Evolutionary conservation across 2,797 vertebrate species (phyloP), one percentile per base, ranked within the genome.

Genomic region (Tadarida brasiliensis): DNA sequence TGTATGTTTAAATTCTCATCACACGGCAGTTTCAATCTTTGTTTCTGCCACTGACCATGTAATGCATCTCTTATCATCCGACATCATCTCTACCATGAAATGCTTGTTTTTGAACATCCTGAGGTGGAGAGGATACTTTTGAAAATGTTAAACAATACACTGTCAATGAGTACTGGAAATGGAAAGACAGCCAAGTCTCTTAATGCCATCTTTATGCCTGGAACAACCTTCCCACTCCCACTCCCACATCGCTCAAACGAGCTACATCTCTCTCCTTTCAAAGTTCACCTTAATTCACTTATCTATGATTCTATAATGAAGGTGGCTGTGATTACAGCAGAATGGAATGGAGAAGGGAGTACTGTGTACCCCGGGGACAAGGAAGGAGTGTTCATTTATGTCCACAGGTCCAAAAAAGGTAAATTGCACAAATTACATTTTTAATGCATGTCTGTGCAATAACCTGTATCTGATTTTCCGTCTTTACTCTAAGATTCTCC

Each of bases 241-340:
- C 97, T 74, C 95, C 94, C 84, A 97, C 97, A 56, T 86, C 77
- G 11, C 94, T 95, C 95, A 86, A 83, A 74, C 0, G 3, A 91
- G 80, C 77, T 87, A 39, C 56, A 16, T 67, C 24, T 68, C 95
- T 54, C 78, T 81, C 89, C 96, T 95, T 94, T 91, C 87, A 70
- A 20, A 87, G 87, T 92, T 97, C 95, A 97, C 97, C 97, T 98
- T 83, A 97, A 95, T 90, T 98, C 95, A 96, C 97, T 96, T 96
- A 90, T 82, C 90, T n/a, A 10, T 57, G 95, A 91, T 33, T 96
- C 87, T 63, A 5, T 80, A 83, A 96, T 47, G 91, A 94, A 97
- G 84, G 84, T 89, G 91, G 87, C 65, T 86, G 47, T n/a, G 65
- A 90, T 65, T 30, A 87, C 33, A 35, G 87, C 17, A 5, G 14